These are phyloP conservation scores for Silvanus unidentatus DNA, from an alignment of 2,888 invertebrate species.

Conservation along the genomic window DNA sequence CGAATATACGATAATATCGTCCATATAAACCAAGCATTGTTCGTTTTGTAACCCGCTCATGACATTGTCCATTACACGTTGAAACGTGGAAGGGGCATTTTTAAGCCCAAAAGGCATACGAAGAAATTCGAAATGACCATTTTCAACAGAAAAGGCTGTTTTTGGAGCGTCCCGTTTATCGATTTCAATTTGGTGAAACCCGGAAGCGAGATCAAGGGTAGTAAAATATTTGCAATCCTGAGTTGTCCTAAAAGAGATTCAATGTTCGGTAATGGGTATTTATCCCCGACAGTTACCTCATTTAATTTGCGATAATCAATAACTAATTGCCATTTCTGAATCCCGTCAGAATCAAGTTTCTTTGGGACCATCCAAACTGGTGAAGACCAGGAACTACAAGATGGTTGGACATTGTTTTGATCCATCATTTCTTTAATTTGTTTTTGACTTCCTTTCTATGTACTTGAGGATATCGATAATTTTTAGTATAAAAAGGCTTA, in stretches of 20 bases:
- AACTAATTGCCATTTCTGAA: constrained; percentile 9
- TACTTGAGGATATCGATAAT: constrained; percentile 24
- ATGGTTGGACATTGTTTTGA: constrained; percentile 16
- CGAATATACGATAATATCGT: constrained; percentile 34
- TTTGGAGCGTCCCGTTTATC: constrained; percentile 9
- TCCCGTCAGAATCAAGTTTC: constrained; percentile 4
- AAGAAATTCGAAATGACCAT: constrained; percentile 12
- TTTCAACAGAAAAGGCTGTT: constrained; percentile 13
- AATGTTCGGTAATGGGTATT: constrained; percentile 10
- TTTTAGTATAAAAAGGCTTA: constrained; percentile 20
- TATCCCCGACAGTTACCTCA: constrained; percentile 10
- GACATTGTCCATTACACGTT: constrained; percentile 31
- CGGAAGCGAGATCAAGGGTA: constrained; percentile 12
- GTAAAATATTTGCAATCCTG: constrained; percentile 15
- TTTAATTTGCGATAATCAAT: constrained; percentile 10
- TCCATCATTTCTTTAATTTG: constrained; percentile 19
- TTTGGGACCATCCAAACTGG: constrained; percentile 23
- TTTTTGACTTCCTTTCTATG: constrained; percentile 23
- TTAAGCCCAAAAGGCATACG: constrained; percentile 14
- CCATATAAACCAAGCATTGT: constrained; percentile 35
- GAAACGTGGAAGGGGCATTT: constrained; percentile 21
- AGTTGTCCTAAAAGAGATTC: constrained; percentile 13
- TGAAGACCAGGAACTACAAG: constrained; percentile 13
- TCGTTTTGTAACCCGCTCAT: constrained; percentile 26
- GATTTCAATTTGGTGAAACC: constrained; percentile 17